Evolutionary conservation across 1,140 invertebrate genomes (phyloP), one percentile per base, ranked within the genome.

Genomic region (Microplitis demolitor): DNA sequence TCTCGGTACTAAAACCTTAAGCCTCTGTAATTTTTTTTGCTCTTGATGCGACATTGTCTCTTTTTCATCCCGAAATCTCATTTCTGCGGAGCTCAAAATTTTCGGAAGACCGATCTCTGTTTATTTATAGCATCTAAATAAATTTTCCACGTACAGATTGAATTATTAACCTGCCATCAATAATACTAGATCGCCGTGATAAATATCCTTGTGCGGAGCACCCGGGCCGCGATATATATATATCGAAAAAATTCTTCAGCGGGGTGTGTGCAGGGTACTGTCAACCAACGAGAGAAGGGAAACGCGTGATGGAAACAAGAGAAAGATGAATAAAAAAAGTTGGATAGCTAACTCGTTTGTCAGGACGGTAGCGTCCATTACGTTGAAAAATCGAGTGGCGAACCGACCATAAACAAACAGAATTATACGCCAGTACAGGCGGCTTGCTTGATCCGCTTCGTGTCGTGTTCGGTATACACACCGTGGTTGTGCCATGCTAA

Each of bases 331-430:
- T 74, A 71, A 73, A 37, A 73, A 75, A 73, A 58, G 64, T 72
- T 62, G 64, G 76, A 76, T 76, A 71, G 78, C 74, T 77, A 45
- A 45, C 39, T 82, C 83, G 83, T 85, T 85, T 84, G 81, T 86
- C 83, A 84, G 80, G 77, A 76, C 66, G 78, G 75, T 78, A 73
- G 77, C 79, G 78, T 82, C 83, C 82, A 86, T 86, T 84, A 84
- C 77, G 80, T 74, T 80, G 83, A 85, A 85, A 86, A 85, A 85
- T 85, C 83, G 82, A 85, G 80, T 80, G 80, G 78, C 78, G 76
- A 77, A 76, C 72, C 75, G 75, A 79, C 80, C 83, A 84, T 86
- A 84, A 86, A 86, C 84, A 86, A 86, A 86, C 83, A 80, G 82
- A 85, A 86, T 85, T 86, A 85, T 85, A 83, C 80, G 77, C 68